Evolutionary conservation across 1,140 invertebrate species (phyloP), one percentile per base, ranked within the genome.

Genomic region (Maniola jurtina): DNA sequence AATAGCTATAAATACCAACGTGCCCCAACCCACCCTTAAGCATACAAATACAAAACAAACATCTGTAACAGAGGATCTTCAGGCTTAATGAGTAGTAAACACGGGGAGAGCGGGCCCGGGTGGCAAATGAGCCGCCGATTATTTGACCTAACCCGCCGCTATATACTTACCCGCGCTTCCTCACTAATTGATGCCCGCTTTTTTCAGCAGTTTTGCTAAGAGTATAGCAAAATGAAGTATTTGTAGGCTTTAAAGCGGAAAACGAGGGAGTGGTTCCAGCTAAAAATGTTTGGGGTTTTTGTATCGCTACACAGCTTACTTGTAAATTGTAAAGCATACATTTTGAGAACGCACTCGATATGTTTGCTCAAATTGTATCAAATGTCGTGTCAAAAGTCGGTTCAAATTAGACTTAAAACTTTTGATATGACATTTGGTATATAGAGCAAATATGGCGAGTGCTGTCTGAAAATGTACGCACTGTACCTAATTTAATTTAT

Each of bases 1-100:
- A 52, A 52, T 13, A 52, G 2, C 6, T 52, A 52, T 25, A 8
- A 25, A 25, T 25, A 6, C 48, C 7, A 7, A 15, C 8, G 11
- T 35, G 25, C 54, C 54, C 14, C 16, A 52, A 52, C 14, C 14
- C 10, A 34, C 54, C 25, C 11, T 55, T 55, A 45, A 47, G 38
- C 40, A 33, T 33, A 60, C 15, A 16, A 60, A 60, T 33, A 47
- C 56, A 58, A 52, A 68, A 62, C 15, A 58, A 50, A 63, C 48
- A 60, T 68, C 47, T 68, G 15, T 64, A 52, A 64, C 35, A 40
- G 15, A 48, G 38, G 71, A 77, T 83, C 80, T 82, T 80, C 69
- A 68, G 68, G 80, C 72, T 72, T 86, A 88, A 88, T 86, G 83
- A 86, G 78, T 82, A 83, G 85, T 88, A 88, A 88, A 88, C 82